Evolutionary conservation across 2,888 invertebrate species (phyloP).

Genomic region (Latrodectus elegans): DNA sequence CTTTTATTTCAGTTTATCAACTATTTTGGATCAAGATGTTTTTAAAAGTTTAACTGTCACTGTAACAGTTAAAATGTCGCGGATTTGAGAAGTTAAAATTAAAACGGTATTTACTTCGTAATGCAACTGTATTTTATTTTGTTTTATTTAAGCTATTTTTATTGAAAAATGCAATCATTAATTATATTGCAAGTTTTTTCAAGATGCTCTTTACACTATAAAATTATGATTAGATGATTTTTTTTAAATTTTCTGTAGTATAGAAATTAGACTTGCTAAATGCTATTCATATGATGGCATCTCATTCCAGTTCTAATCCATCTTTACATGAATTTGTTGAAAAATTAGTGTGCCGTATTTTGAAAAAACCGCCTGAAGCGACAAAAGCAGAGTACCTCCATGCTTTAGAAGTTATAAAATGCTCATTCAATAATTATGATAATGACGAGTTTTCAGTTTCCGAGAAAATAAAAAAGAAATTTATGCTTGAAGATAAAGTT

Average conservation of each 20-base stretch:
- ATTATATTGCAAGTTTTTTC: no score
- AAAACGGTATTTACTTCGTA: slow-evolving; percentile 13
- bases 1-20: neutral
- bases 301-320: slow-evolving; percentile 24
- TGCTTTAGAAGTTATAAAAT: slow-evolving; percentile 38
- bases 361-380: slow-evolving; percentile 37
- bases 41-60: neutral
- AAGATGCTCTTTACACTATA: neutral
- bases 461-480: slow-evolving; percentile 74
- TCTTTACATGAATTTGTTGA: slow-evolving; percentile 43
- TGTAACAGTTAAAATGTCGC: slow-evolving; percentile 26
- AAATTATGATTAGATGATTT: neutral
- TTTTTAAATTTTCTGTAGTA: neutral
- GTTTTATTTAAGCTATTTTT: no score
- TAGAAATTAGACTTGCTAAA: no score
- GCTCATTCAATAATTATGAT: slow-evolving; percentile 20
- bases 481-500: slow-evolving; percentile 74
- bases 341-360: slow-evolving; percentile 54
- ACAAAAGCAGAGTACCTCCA: slow-evolving; percentile 36
- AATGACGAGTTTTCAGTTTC: slow-evolving; percentile 74
- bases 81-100: slow-evolving; percentile 18
- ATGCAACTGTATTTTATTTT: neutral
- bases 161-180: no score
- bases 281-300: slow-evolving; percentile 12
- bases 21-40: neutral